phyloP scores from a whole-genome alignment of 2,113 vertebrate species.

The Harpagus bidentatus region DNA sequence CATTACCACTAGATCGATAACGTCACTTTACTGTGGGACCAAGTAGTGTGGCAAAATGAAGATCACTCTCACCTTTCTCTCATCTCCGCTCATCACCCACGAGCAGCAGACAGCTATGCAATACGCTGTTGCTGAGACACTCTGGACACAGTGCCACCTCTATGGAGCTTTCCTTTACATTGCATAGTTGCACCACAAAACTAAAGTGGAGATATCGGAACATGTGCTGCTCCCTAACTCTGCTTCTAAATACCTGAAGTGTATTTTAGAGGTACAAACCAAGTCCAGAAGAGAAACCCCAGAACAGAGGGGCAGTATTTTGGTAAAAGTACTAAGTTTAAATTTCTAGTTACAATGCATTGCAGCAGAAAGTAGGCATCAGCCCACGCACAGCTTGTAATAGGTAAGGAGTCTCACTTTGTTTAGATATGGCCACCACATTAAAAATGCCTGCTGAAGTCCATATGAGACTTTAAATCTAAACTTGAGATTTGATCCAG shows the following conservation, averaged over 20 bases:
- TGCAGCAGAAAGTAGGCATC: background rate
- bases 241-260: background rate
- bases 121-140: background rate
- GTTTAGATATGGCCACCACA: background rate
- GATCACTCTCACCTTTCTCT: background rate
- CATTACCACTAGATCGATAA: background rate
- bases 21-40: background rate
- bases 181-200: constrained; percentile 12
- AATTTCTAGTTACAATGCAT: background rate
- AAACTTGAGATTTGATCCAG: background rate
- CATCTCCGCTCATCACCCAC: background rate
- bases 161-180: background rate
- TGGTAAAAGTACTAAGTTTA: background rate
- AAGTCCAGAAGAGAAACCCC: background rate
- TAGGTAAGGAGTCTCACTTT: background rate
- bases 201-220: background rate
- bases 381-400: background rate
- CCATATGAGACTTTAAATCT: background rate
- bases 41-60: background rate
- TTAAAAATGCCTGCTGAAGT: background rate
- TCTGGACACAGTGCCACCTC: background rate
- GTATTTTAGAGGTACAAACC: constrained; percentile 2
- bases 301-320: background rate
- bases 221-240: background rate
- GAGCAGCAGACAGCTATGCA: background rate